Base-by-base conservation (phyloP, 2,888 invertebrate species). In the Lasius platythorax region DNA sequence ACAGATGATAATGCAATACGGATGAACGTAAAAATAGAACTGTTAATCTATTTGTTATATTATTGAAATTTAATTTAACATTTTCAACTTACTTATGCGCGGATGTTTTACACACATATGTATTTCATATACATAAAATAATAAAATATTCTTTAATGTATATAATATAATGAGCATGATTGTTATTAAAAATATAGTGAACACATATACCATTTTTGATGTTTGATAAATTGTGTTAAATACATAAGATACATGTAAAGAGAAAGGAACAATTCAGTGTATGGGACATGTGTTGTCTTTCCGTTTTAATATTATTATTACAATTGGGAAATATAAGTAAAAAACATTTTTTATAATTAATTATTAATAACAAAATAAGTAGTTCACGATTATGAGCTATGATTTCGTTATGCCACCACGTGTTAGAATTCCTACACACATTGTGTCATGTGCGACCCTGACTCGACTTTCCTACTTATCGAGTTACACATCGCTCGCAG, bases 401-500 rank as follows among this genome's bases (percentile, higher is more conserved):
- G 37, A 37, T 37, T 37, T 37, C 28, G 72, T 79, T 79, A 58
- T 15, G 43, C 58, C 61, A 61, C 37, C 79, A 33, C 61, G 23
- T 79, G 58, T 46, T 70, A 56, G 43, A 43, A 61, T 68, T 78
- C 56, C 40, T 23, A 46, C 61, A 72, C 33, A 79, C 30, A 70
- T 79, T 61, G 43, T 72, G 61, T 81, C 79, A 73, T 46, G 18
- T 46, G 28, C 61, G 67, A 72, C 79, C 61, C 46, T 72, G 79
- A 72, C 61, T 81, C 79, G 73, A 81, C 79, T 81, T 81, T 81
- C 37, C 73, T 81, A 81, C 73, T 72, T 81, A 81, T 81, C 79
- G 46, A 72, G 61, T 81, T 81, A 81, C 79, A 70, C 58, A 73
- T 81, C 61, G 61, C 28, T 72, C 46, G 61, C 74, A 81, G 61